Conservation (phyloP, 1,140 invertebrate species). For the Vollenhovia emeryi region DNA sequence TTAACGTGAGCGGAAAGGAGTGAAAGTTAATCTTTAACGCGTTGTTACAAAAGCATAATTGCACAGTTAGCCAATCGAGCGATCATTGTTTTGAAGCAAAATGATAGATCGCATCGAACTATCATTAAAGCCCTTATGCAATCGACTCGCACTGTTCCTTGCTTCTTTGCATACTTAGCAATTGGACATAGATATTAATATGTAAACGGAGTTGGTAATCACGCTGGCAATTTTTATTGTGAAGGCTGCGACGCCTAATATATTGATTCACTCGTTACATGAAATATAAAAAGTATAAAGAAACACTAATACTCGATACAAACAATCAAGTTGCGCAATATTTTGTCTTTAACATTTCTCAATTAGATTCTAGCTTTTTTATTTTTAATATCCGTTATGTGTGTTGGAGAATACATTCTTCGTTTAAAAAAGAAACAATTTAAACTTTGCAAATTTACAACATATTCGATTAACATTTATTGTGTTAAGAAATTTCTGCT, state of each 20-base stretch:
- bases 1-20: conserved; percentile 60
- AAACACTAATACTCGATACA: background rate
- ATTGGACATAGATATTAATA: conserved; percentile 36
- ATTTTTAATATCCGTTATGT: background rate
- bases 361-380: background rate
- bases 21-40: conserved; percentile 72
- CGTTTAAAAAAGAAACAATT: background rate
- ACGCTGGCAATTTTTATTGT: background rate
- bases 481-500: background rate
- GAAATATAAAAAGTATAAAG: background rate
- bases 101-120: conserved; percentile 68
- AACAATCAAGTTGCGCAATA: background rate
- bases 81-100: conserved; percentile 73
- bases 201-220: conserved; percentile 37
- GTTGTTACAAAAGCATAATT: conserved; percentile 72
- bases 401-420: background rate
- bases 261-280: background rate
- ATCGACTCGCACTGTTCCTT: conserved; percentile 44
- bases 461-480: background rate
- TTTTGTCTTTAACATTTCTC: background rate
- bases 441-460: conserved; percentile 17
- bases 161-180: conserved; percentile 45
- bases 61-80: conserved; percentile 67
- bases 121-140: conserved; percentile 67
- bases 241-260: background rate